phyloP scores from a whole-genome alignment of 2,797 vertebrate genomes.

The Salarias fasciatus region DNA sequence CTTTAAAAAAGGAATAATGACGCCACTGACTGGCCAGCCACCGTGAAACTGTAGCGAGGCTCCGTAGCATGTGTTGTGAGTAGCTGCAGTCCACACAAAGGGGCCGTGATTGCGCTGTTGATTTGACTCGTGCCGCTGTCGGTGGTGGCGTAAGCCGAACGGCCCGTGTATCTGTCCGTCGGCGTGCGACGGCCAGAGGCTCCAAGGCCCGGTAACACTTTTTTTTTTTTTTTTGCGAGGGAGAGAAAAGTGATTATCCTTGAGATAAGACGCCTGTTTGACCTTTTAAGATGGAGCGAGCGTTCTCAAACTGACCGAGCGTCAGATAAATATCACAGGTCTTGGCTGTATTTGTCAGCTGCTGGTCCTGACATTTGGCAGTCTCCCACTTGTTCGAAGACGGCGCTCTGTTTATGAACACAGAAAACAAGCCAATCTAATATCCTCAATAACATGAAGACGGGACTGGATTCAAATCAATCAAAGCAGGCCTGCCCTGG shows the following conservation, averaged over 20 bases:
- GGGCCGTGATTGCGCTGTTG: constrained; percentile 55
- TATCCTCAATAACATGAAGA: constrained; percentile 5
- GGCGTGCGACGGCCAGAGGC: constrained; percentile 33
- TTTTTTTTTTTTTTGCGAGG: constrained; percentile 7
- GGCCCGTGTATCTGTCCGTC: constrained; percentile 20
- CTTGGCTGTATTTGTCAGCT: constrained; percentile 56
- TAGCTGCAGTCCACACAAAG: constrained; percentile 33
- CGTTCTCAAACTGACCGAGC: constrained; percentile 50
- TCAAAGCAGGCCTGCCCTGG: constrained; percentile 17
- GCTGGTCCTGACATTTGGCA: constrained; percentile 65
- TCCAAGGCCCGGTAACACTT: constrained; percentile 32
- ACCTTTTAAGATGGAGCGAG: constrained; percentile 54
- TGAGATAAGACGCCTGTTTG: constrained; percentile 54
- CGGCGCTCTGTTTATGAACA: constrained; percentile 35
- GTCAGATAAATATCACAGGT: constrained; percentile 71
- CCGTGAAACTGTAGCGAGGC: constrained; percentile 19
- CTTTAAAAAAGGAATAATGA: no score
- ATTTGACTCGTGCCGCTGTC: constrained; percentile 45
- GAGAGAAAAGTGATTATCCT: constrained; percentile 56
- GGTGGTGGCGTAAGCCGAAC: constrained; percentile 17
- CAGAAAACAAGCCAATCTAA: constrained; percentile 12
- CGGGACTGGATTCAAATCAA: constrained; percentile 2
- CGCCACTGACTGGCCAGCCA: constrained; percentile 17
- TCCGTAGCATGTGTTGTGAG: constrained; percentile 22
- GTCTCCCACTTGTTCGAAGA: constrained; percentile 47